phyloP scores from a whole-genome alignment of 2,797 vertebrate species.

The Typhlichthys subterraneus region DNA sequence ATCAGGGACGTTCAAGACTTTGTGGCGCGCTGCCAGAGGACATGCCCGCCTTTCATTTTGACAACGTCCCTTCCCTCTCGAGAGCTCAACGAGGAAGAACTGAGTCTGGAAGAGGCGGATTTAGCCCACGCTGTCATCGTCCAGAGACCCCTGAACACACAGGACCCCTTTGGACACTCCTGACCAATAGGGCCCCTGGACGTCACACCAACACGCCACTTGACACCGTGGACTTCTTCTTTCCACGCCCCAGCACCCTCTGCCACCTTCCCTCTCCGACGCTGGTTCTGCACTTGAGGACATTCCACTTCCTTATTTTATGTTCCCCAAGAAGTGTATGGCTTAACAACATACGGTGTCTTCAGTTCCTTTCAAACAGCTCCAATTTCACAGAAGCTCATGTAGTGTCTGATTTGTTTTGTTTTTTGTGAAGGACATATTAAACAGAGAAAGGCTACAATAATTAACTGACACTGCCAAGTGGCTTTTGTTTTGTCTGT shows the following conservation, averaged over 20 bases:
- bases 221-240: background rate
- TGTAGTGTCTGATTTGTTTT: conserved; percentile 10
- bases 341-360: background rate
- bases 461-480: background rate
- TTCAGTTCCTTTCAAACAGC: conserved; percentile 9
- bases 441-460: background rate
- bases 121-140: conserved; percentile 89
- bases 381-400: conserved; percentile 15
- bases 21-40: conserved; percentile 83
- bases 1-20: conserved; percentile 89
- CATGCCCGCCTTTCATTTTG: conserved; percentile 82
- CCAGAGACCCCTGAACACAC: conserved; percentile 83
- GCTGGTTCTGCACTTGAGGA: conserved; percentile 12
- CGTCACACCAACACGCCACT: background rate
- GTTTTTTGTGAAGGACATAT: conserved; percentile 24
- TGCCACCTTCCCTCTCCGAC: conserved; percentile 9
- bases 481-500: background rate
- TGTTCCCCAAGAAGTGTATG: no score
- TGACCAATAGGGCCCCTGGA: conserved; percentile 49
- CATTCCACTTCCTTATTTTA: background rate
- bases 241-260: background rate
- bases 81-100: conserved; percentile 79
- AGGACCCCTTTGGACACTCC: conserved; percentile 76
- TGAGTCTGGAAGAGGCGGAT: conserved; percentile 87
- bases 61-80: conserved; percentile 86